Evolutionary conservation across 2,113 vertebrate genomes (phyloP), one percentile per base, ranked within the genome.

Genomic region (Psophia crepitans): DNA sequence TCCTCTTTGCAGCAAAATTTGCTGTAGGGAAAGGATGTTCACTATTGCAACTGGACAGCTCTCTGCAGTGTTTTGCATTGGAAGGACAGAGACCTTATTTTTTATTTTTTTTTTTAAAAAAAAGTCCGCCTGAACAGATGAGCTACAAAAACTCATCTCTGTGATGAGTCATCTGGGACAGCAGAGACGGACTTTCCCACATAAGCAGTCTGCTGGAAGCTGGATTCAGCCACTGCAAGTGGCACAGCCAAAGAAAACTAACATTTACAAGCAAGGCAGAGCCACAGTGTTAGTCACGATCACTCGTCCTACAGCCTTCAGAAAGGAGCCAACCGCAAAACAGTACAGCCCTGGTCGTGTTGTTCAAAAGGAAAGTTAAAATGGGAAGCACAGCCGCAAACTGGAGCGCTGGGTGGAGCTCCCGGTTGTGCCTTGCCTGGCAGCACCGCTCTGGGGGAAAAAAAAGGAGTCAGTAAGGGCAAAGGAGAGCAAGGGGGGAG

Each of bases 161-260:
- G 23, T 93, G 96, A 97, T 97, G 97, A 97, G 93, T 97, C 97
- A 97, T 96, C 92, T 90, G 90, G 92, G 94, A 94, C 94, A 94
- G 92, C 76, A 87, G 63, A 93, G 61, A 94, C 0, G 43, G 95
- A 95, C 95, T 94, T 93, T 91, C 73, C 90, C 60, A 70, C 75
- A 96, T 77, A 94, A 88, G 46, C 87, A 93, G 63, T 46, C 86
- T 87, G 71, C 79, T 93, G 68, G 79, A 89, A 96, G 35, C 94
- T 92, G 84, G 68, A 96, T 84, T 89, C 84, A 84, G 80, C 80
- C 46, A 84, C 90, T 14, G 30, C 69, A 87, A 89, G 71, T 49
- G 71, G 79, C 64, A 84, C 22, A 87, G 63, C 64, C 88, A 70
- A 84, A 90, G 46, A 51, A 88, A 93, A 87, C 51, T 63, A 96